Evolutionary conservation across 2,888 invertebrate genomes (phyloP).

Genomic region (Autographa gamma): DNA sequence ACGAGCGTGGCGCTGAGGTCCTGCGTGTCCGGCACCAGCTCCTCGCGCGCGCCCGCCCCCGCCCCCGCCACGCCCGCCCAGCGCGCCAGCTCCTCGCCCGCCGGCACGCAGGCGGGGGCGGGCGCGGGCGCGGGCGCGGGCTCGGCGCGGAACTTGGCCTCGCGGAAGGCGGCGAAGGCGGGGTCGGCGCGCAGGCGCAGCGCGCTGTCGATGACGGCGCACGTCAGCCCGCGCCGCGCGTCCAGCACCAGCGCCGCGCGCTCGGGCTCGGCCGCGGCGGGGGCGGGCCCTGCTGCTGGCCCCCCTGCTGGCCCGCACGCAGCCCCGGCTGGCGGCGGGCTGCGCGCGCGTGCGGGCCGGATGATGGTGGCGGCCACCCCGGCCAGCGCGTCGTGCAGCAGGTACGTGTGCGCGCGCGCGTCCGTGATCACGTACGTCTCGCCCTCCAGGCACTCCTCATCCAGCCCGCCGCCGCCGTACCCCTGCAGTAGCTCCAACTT

Average conservation of each 20-base stretch:
- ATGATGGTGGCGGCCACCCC: slow-evolving; percentile 71
- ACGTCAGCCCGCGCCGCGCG: slow-evolving; percentile 72
- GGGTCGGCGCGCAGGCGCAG: slow-evolving; percentile 66
- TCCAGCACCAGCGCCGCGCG: slow-evolving; percentile 78
- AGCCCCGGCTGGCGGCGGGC: slow-evolving; percentile 53
- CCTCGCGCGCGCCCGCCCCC: slow-evolving; percentile 32
- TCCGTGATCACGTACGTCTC: slow-evolving; percentile 84
- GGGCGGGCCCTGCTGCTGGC: too few species aligned
- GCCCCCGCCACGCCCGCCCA: slow-evolving; percentile 62
- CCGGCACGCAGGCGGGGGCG: slow-evolving; percentile 58
- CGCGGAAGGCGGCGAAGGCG: slow-evolving; percentile 69
- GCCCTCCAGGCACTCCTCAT: slow-evolving; percentile 65
- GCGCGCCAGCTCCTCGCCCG: slow-evolving; percentile 69
- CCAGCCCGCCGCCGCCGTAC: slow-evolving; percentile 66
- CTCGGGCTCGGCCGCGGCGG: slow-evolving; percentile 41
- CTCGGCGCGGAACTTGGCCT: slow-evolving; percentile 56
- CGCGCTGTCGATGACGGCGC: slow-evolving; percentile 73
- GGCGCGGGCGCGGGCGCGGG: slow-evolving; percentile 38
- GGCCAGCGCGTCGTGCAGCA: slow-evolving; percentile 76
- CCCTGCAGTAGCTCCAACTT: slow-evolving; percentile 70
- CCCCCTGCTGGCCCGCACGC: slow-evolving; percentile 54
- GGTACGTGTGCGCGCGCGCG: slow-evolving; percentile 75
- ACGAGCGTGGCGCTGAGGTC: slow-evolving; percentile 69
- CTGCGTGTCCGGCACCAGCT: slow-evolving; percentile 46
- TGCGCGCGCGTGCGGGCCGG: slow-evolving; percentile 52